phyloP scores from a whole-genome alignment of 2,113 vertebrate species.

The Solenodon paradoxus region DNA sequence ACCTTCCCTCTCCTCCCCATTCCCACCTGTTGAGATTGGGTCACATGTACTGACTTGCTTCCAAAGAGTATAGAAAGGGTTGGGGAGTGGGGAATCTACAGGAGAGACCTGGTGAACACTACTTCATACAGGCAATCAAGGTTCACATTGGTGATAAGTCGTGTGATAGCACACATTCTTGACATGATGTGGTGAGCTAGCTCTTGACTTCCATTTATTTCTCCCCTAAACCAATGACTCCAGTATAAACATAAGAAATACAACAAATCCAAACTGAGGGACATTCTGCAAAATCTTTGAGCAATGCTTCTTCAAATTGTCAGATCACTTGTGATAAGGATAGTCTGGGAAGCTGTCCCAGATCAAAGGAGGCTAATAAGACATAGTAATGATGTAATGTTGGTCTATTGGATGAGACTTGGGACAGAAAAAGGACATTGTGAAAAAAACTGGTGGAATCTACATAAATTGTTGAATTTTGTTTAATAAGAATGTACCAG shows the following conservation, averaged over 20 bases:
- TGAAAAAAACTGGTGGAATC: neutral
- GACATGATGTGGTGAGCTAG: too few species aligned
- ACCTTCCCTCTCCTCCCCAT: neutral
- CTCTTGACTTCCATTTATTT: too few species aligned
- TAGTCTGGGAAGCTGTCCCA: neutral
- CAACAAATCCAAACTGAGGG: neutral
- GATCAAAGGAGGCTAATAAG: neutral
- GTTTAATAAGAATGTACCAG: neutral
- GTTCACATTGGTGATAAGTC: neutral
- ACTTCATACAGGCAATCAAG: neutral
- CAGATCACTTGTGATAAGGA: neutral
- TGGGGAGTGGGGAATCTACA: too few species aligned
- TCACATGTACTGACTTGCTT: neutral
- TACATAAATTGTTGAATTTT: neutral
- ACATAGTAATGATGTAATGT: neutral
- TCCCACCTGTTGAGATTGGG: neutral
- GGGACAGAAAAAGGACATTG: neutral
- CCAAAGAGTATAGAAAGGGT: neutral
- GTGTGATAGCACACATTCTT: neutral
- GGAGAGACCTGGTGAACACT: neutral
- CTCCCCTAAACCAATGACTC: neutral
- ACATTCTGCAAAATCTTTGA: neutral
- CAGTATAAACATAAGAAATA: neutral
- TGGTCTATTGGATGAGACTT: neutral
- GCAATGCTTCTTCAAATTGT: neutral